Conservation (phyloP, 1,140 invertebrate genomes). For the Pseudomyrmex cubaensis region DNA sequence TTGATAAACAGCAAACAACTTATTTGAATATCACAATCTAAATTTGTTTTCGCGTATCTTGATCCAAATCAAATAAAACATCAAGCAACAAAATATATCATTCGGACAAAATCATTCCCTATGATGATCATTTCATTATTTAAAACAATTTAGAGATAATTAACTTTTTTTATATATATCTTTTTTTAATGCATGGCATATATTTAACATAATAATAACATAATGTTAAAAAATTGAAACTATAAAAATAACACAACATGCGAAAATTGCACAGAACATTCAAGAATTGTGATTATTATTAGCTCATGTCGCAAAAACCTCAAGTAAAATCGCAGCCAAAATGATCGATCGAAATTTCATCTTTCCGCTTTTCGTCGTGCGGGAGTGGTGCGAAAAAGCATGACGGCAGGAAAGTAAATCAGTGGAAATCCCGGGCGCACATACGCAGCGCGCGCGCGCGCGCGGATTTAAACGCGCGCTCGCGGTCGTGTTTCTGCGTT, state of each 20-base stretch:
- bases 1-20: neutral
- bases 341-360: constrained; percentile 1
- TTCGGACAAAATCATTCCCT: no score
- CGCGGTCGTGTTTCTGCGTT: constrained; percentile 61
- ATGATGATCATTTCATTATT: no score
- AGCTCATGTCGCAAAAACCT: neutral
- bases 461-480: constrained; percentile 65
- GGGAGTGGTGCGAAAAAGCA: constrained; percentile 40
- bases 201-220: no score
- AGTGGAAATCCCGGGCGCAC: constrained; percentile 64
- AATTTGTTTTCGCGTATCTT: neutral
- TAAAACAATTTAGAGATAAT: no score
- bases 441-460: constrained; percentile 27
- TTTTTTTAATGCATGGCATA: no score
- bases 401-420: constrained; percentile 67
- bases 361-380: neutral
- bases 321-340: neutral
- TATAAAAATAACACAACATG: neutral
- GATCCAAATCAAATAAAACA: no score
- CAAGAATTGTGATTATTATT: neutral
- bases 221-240: no score
- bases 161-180: no score
- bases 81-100: neutral
- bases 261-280: neutral
- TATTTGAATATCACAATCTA: neutral